phyloP scores from a whole-genome alignment of 2,888 invertebrate species.

The Hyles lineata region DNA sequence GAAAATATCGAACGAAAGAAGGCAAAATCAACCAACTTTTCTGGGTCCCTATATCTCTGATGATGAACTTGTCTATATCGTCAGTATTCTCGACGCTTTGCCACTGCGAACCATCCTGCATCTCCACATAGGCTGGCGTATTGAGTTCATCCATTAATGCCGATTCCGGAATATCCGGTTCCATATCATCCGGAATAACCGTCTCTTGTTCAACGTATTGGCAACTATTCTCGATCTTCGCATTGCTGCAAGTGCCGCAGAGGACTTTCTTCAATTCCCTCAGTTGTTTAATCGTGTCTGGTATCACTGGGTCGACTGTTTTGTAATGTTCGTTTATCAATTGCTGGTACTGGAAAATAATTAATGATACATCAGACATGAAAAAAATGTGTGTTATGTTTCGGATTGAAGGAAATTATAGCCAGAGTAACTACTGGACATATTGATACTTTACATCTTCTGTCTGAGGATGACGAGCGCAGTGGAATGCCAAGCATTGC shows the following conservation, averaged over 20 bases:
- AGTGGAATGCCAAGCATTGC: too few species aligned
- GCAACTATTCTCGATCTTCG: conserved; percentile 53
- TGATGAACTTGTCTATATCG: conserved; percentile 54
- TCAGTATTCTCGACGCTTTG: conserved; percentile 56
- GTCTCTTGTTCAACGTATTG: conserved; percentile 42
- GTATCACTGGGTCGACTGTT: conserved; percentile 46
- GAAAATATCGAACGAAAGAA: neutral
- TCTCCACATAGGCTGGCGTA: conserved; percentile 36
- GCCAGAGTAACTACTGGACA: too few species aligned
- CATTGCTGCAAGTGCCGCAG: conserved; percentile 32
- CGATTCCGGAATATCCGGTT: too few species aligned
- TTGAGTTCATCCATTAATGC: conserved; percentile 22
- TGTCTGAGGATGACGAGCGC: too few species aligned
- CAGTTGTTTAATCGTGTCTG: conserved; percentile 48
- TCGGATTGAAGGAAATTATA: too few species aligned
- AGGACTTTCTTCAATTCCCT: conserved; percentile 49
- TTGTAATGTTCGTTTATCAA: conserved; percentile 50
- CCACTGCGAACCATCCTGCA: conserved; percentile 53
- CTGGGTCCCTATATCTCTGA: conserved; percentile 29
- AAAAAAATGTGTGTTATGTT: too few species aligned
- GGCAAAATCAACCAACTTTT: conserved; percentile 25
- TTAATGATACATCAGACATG: too few species aligned
- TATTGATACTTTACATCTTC: too few species aligned
- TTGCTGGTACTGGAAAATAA: conserved; percentile 51
- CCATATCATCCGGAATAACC: too few species aligned